phyloP scores from a whole-genome alignment of 2,888 invertebrate species.

The Erebia palarica region DNA sequence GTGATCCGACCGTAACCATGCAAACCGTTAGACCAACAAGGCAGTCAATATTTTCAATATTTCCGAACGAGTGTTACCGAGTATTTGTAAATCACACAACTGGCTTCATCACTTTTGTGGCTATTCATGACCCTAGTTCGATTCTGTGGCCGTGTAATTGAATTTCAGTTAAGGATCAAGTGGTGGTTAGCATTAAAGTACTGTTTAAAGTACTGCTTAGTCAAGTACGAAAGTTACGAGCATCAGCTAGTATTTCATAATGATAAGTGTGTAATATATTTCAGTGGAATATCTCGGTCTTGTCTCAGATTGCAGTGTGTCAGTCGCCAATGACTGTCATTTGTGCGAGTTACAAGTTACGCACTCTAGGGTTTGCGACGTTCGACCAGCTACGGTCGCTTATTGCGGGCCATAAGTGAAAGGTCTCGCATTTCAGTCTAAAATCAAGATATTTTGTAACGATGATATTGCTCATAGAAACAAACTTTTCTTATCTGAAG shows the following conservation, averaged over 20 bases:
- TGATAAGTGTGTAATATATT: constrained; percentile 27
- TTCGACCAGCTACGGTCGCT: not conserved
- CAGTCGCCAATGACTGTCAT: constrained; percentile 52
- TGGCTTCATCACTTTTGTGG: too few relatives aligned
- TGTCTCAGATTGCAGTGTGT: constrained; percentile 42
- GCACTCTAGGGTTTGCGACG: constrained; percentile 2
- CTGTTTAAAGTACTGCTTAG: too few relatives aligned
- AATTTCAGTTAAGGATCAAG: too few relatives aligned
- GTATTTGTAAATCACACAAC: too few relatives aligned
- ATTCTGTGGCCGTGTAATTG: too few relatives aligned
- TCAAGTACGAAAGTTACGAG: not conserved
- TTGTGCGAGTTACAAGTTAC: constrained; percentile 33
- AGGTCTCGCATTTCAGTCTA: constrained; percentile 10
- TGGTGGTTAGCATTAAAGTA: too few relatives aligned
- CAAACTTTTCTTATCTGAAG: too few relatives aligned
- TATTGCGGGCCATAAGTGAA: constrained; percentile 10
- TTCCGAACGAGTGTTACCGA: too few relatives aligned
- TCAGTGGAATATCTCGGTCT: constrained; percentile 23
- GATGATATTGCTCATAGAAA: not conserved
- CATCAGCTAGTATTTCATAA: not conserved
- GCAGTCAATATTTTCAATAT: too few relatives aligned
- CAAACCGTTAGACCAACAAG: too few relatives aligned
- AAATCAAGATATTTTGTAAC: not conserved
- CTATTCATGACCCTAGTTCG: too few relatives aligned
- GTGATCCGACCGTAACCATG: too few relatives aligned